Evolutionary conservation across 2,888 invertebrate species (phyloP).

Genomic region (Agrochola lota): DNA sequence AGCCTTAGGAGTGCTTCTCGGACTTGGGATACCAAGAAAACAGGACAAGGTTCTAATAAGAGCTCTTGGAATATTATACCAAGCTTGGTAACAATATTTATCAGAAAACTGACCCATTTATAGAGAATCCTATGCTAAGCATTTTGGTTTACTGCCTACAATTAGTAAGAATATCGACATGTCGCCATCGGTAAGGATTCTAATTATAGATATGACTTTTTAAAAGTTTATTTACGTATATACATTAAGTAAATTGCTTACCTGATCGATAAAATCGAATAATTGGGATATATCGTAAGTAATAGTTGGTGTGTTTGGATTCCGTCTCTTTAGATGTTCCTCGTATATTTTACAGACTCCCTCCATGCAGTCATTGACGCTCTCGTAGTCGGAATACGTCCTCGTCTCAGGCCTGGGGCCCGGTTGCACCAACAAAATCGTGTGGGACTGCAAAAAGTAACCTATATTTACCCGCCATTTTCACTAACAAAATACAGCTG

Average conservation of each 20-base stretch:
- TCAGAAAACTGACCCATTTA: background rate
- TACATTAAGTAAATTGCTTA: conserved; percentile 70
- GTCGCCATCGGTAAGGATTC: background rate
- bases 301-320: conserved; percentile 98
- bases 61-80: background rate
- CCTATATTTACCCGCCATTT: conserved; percentile 69
- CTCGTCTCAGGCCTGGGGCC: conserved; percentile 98
- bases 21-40: background rate
- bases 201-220: conserved; percentile 10
- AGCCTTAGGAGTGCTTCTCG: background rate
- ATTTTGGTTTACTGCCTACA: background rate
- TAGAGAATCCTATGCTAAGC: conserved; percentile 16
- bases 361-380: conserved; percentile 99
- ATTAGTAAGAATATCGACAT: background rate
- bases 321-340: conserved; percentile 98
- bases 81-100: background rate
- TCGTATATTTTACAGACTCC: conserved; percentile 99
- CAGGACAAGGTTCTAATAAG: background rate
- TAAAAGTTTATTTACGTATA: background rate
- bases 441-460: conserved; percentile 95
- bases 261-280: conserved; percentile 99
- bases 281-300: conserved; percentile 99
- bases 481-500: conserved; percentile 27
- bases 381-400: conserved; percentile 99
- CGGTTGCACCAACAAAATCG: conserved; percentile 98